phyloP scores from a whole-genome alignment of 2,113 vertebrate species.

The Clinocottus analis region DNA sequence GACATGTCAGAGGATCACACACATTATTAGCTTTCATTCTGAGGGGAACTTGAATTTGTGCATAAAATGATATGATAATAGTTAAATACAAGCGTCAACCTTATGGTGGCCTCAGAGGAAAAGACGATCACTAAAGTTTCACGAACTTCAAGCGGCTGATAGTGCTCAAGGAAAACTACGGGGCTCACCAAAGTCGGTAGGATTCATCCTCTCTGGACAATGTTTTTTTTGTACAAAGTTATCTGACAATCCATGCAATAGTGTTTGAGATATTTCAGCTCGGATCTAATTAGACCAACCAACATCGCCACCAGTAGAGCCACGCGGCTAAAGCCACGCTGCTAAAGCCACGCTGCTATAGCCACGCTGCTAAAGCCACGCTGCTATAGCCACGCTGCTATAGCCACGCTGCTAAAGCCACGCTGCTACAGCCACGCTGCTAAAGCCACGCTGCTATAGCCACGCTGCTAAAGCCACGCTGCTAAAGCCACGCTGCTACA shows the following conservation, averaged over 20 bases:
- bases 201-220: neutral
- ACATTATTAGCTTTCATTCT: neutral
- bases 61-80: neutral
- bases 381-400: neutral
- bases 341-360: accelerated
- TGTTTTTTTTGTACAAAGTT: neutral
- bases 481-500: accelerated
- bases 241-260: neutral
- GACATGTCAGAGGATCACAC: neutral
- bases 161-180: neutral
- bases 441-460: neutral
- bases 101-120: neutral
- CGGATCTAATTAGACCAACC: neutral
- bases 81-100: neutral
- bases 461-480: too few species aligned
- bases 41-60: neutral
- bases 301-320: neutral
- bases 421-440: neutral
- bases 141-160: neutral
- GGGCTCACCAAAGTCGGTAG: neutral
- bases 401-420: too few species aligned
- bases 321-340: too few species aligned
- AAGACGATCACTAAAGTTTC: neutral
- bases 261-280: neutral
- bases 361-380: neutral